Evolutionary conservation across 2,797 vertebrate genomes (phyloP), one percentile per base, ranked within the genome.

Genomic region (Gorsachius magnificus): DNA sequence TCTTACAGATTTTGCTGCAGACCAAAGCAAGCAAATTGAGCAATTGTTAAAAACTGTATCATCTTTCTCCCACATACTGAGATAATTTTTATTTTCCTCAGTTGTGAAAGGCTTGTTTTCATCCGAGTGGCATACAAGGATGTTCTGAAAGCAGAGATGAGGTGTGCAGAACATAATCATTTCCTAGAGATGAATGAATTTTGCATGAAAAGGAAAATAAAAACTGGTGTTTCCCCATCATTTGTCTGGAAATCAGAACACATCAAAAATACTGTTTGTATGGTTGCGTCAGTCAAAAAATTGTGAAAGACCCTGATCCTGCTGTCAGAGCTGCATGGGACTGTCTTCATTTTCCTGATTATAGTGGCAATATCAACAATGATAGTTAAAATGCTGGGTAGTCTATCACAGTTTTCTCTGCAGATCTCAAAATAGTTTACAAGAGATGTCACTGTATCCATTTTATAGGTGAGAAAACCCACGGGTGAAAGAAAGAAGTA

Each of bases 111-210:
- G 38, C n/a, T 88, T 61, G 2, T 81, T 11, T 88, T 90, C 33
- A 26, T 65, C 19, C 6, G 38, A 75, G 20, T 24, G 35, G 24
- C 24, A 26, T 41, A 77, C 10, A 86, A 69, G 19, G 31, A 54
- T 20, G 25, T 61, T 38, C n/a, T 86, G 29, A 74, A 93, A 93
- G 35, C 26, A 74, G n/a, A 83, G 14, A 5, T 64, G 43, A 48
- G 1, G 0, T 45, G 48, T 48, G 15, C 43, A 75, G 36, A n/a
- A 64, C 10, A 46, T 51, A 70, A 64, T 36, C 0, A 0, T 75
- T 90, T 88, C 41, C 48, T 64, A 46, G 24, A 71, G 56, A 69
- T 28, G 8, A 86, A 88, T 71, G 22, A 36, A 75, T 93, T 91
- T 65, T 83, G 13, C 29, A 83, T 0, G 4, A 86, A 86, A 83